Conservation (phyloP, 1,140 invertebrate genomes). For the Armadillidium nasatum region DNA sequence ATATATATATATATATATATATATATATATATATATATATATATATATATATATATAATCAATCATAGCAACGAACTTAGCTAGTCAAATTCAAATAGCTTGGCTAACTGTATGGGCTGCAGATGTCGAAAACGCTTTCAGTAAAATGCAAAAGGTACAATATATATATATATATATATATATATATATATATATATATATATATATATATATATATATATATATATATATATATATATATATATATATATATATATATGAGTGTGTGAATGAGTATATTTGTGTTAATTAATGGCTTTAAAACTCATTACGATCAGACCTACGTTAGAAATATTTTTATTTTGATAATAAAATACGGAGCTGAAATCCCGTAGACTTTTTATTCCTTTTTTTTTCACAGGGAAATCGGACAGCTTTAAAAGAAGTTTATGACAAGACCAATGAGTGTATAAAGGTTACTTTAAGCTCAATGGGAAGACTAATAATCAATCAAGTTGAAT, state of each 20-base stretch:
- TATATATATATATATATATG: too few species aligned
- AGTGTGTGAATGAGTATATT: too few species aligned
- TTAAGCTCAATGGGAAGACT: constrained; percentile 26
- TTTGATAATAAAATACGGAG: too few species aligned
- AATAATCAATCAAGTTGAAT: constrained; percentile 13
- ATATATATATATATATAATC: constrained; percentile 8
- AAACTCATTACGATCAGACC: too few species aligned
- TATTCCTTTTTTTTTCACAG: not conserved
- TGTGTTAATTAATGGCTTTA: too few species aligned
- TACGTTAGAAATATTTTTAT: too few species aligned
- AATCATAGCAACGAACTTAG: not conserved
- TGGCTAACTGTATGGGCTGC: constrained; percentile 38
- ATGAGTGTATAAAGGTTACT: constrained; percentile 24
- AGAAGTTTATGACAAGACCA: constrained; percentile 10
- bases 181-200: not conserved
- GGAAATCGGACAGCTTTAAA: constrained; percentile 26
- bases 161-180: not conserved
- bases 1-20: constrained; percentile 21
- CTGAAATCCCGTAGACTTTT: too few species aligned
- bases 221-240: too few species aligned
- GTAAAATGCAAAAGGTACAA: constrained; percentile 28
- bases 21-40: constrained; percentile 19
- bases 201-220: too few species aligned
- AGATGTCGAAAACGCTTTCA: constrained; percentile 27
- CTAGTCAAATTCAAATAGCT: constrained; percentile 20